These are phyloP conservation scores for Aleiodes sp. DNA, from an alignment of 1,140 invertebrate genomes.

Conservation along the genomic window DNA sequence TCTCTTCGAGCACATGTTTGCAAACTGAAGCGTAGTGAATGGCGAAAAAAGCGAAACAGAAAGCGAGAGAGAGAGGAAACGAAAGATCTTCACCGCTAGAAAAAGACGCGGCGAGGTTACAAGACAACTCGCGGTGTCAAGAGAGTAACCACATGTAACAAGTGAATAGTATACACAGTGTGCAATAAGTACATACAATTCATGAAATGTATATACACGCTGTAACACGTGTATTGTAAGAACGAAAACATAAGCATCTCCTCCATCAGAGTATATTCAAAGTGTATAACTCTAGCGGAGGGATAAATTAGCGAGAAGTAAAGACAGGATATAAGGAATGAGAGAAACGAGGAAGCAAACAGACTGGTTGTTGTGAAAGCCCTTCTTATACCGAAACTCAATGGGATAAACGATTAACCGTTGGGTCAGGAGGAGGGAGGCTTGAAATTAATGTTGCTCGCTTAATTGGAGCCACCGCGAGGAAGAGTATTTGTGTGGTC, in stretches of 20 bases:
- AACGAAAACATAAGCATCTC: background rate
- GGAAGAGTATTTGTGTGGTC: slow-evolving; percentile 62
- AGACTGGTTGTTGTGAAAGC: slow-evolving; percentile 34
- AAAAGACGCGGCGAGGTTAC: background rate
- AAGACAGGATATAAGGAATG: slow-evolving; percentile 29
- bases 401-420: slow-evolving; percentile 54
- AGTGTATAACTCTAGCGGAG: background rate
- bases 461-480: slow-evolving; percentile 65
- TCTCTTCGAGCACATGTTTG: background rate
- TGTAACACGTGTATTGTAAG: slow-evolving; percentile 2
- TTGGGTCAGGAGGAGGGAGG: slow-evolving; percentile 57
- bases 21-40: background rate
- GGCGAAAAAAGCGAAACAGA: too few species aligned
- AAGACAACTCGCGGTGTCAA: background rate
- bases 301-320: background rate
- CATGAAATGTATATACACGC: background rate
- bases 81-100: background rate
- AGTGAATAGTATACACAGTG: background rate
- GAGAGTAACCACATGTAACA: background rate
- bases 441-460: slow-evolving; percentile 65
- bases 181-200: background rate
- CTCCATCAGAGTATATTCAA: background rate
- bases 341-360: slow-evolving; percentile 31
- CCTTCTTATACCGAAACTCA: slow-evolving; percentile 15
- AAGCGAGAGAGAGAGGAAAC: too few species aligned